Evolutionary conservation across 2,113 vertebrate genomes (phyloP).

Genomic region (Trachemys scripta): DNA sequence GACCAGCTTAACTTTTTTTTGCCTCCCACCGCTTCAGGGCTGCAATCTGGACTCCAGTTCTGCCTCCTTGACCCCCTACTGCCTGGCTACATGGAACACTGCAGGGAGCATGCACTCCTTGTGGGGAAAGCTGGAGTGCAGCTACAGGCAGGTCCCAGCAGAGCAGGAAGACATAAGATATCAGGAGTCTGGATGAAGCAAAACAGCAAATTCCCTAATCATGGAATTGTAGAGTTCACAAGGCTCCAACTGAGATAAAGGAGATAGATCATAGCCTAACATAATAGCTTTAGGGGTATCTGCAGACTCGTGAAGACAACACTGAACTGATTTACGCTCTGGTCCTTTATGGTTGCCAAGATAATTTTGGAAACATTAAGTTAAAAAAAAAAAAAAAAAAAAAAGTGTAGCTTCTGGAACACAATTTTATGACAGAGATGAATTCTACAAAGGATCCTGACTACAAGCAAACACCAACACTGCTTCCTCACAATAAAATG

Average conservation of each 20-base stretch:
- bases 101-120: background rate
- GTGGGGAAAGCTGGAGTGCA: background rate
- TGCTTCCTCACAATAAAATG: background rate
- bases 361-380: background rate
- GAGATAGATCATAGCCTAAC: background rate
- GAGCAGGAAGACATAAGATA: background rate
- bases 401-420: background rate
- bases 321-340: background rate
- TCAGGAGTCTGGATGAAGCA: background rate
- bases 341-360: background rate
- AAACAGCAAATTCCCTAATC: background rate
- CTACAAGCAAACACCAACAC: background rate
- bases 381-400: background rate
- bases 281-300: background rate
- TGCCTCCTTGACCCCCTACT: background rate
- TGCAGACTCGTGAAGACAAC: background rate
- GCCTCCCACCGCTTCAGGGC: background rate
- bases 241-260: background rate
- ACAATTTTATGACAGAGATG: background rate
- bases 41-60: background rate
- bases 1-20: background rate
- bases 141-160: background rate
- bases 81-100: background rate
- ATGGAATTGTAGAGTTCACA: accelerated
- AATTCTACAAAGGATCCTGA: background rate